Percentiles rank a stretch among this genome's conserved stretches.
These are phyloP conservation scores for Botrylloides violaceus DNA, from an alignment of 23 tunicate species.

Conservation along the genomic window DNA sequence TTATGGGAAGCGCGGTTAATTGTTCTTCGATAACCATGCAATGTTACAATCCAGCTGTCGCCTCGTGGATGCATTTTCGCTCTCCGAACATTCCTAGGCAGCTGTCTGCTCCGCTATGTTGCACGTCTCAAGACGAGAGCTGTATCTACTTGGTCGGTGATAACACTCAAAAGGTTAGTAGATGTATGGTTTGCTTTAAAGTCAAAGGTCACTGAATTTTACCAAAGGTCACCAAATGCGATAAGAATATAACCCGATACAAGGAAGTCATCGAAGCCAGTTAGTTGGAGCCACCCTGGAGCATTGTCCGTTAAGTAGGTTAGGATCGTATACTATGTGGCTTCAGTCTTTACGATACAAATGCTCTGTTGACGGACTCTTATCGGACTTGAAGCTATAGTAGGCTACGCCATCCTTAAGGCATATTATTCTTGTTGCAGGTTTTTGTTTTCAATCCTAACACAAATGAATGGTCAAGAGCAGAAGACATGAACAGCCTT, in stretches of 20 bases:
- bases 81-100: slow-evolving; percentile 85
- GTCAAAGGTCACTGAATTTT: no score
- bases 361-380: no score
- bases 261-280: no score
- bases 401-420: no score
- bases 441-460: slow-evolving; percentile 63
- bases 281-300: no score
- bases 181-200: no score
- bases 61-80: slow-evolving; percentile 52
- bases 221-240: no score
- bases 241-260: no score
- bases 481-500: slow-evolving; percentile 58
- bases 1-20: slow-evolving; percentile 52
- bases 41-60: slow-evolving; percentile 72
- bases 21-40: slow-evolving; percentile 40
- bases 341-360: no score
- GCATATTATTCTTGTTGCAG: slow-evolving; percentile 21
- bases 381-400: no score
- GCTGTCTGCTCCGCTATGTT: slow-evolving; percentile 62
- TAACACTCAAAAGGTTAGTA: slow-evolving; percentile 67
- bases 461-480: slow-evolving; percentile 58
- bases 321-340: no score
- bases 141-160: slow-evolving; percentile 50
- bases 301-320: no score
- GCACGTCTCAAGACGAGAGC: slow-evolving; percentile 41